Conservation (phyloP, 2,113 vertebrate species). For the Thamnaconus septentrionalis region DNA sequence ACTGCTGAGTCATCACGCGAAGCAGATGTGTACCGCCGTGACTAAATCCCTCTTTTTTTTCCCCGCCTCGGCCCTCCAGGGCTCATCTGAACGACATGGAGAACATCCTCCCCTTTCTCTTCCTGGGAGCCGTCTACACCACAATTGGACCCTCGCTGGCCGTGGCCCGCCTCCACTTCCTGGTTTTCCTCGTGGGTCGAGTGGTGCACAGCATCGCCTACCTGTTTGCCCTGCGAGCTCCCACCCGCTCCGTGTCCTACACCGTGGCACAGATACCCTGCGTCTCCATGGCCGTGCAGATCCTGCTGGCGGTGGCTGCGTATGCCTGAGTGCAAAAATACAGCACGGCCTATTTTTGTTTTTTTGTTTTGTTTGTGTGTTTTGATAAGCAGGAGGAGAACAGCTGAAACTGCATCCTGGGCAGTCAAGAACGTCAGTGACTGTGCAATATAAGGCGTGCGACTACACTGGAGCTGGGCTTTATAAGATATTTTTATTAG, state of each 20-base stretch:
- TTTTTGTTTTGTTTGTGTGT: no score
- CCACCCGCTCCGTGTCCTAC: slow-evolving; percentile 87
- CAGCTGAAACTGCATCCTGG: neutral
- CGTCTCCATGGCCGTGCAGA: slow-evolving; percentile 91
- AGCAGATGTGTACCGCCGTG: neutral
- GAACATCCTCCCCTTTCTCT: slow-evolving; percentile 94
- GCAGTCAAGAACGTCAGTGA: slow-evolving; percentile 3
- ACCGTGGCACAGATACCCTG: slow-evolving; percentile 87
- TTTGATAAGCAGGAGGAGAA: neutral
- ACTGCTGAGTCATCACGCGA: neutral
- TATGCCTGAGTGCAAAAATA: slow-evolving; percentile 67
- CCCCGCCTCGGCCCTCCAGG: slow-evolving; percentile 56
- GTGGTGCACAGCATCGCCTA: slow-evolving; percentile 86
- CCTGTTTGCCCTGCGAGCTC: slow-evolving; percentile 79
- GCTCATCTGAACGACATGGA: slow-evolving; percentile 92
- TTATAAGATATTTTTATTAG: slow-evolving; percentile 39
- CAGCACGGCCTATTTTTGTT: no score
- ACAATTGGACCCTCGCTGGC: slow-evolving; percentile 78
- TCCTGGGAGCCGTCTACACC: slow-evolving; percentile 89
- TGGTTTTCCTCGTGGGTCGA: slow-evolving; percentile 82
- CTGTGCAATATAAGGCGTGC: slow-evolving; percentile 41
- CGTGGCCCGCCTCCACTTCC: slow-evolving; percentile 86
- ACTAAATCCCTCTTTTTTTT: neutral
- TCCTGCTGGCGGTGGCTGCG: slow-evolving; percentile 70
- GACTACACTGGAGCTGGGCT: neutral